Conservation (phyloP, 2,113 vertebrate genomes). For the Thalassarche chlororhynchos region DNA sequence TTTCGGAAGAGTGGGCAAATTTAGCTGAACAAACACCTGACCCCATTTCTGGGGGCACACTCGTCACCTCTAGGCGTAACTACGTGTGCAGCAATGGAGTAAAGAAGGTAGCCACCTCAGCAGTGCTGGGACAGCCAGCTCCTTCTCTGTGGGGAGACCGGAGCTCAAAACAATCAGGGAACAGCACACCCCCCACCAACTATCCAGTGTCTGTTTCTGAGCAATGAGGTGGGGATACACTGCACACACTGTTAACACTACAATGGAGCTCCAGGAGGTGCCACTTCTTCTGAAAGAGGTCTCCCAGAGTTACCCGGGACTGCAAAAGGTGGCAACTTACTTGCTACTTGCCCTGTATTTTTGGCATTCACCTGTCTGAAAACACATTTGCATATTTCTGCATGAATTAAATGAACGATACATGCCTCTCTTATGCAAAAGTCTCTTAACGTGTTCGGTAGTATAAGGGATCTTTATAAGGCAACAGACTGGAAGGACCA, state of each 20-base stretch:
- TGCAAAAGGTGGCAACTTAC: neutral
- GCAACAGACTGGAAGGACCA: neutral
- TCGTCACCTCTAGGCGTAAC: neutral
- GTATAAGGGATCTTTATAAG: neutral
- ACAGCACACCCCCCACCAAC: fast-evolving
- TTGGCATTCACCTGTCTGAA: neutral
- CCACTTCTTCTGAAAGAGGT: neutral
- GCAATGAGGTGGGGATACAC: too few species aligned
- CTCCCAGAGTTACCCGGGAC: neutral
- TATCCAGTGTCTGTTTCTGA: neutral
- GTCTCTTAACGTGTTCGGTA: neutral
- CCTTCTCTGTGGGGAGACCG: fast-evolving
- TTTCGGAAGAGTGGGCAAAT: neutral
- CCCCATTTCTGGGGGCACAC: neutral
- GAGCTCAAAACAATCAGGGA: neutral
- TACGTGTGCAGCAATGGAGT: neutral
- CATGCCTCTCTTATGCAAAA: neutral
- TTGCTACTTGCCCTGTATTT: neutral
- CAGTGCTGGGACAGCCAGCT: neutral
- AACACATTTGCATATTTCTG: neutral
- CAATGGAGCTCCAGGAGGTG: fast-evolving
- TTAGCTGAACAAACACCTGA: neutral
- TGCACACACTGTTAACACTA: neutral
- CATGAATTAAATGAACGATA: neutral
- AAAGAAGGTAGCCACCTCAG: neutral